Conservation (phyloP, 1,140 invertebrate species). For the Holcopasites calliopsidis region DNA sequence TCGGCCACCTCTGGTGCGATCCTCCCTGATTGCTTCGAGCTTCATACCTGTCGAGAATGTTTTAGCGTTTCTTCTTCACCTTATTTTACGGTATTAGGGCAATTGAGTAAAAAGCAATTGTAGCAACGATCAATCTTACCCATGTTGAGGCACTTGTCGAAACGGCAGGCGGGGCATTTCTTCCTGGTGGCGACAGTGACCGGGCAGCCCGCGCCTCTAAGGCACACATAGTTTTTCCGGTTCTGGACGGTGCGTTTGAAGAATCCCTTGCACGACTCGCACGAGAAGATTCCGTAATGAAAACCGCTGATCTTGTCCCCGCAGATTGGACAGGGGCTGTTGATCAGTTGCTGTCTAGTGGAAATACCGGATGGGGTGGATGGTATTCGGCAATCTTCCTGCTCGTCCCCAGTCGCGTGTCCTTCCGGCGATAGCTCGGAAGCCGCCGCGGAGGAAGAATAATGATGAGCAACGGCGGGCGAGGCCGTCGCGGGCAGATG, state of each 20-base stretch:
- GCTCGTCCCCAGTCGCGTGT: constrained; percentile 69
- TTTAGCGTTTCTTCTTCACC: not conserved
- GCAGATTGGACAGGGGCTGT: constrained; percentile 95
- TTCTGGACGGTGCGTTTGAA: constrained; percentile 99
- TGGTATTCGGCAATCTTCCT: constrained; percentile 76
- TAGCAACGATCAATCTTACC: constrained; percentile 77
- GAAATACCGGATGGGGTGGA: constrained; percentile 89
- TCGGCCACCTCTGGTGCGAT: constrained; percentile 95
- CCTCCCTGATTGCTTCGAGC: constrained; percentile 96
- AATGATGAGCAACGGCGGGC: constrained; percentile 66
- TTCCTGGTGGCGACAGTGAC: constrained; percentile 96
- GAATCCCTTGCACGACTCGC: constrained; percentile 98
- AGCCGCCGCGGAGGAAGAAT: constrained; percentile 58
- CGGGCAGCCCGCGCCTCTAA: constrained; percentile 93
- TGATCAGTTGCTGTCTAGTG: constrained; percentile 86
- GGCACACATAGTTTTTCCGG: constrained; percentile 97
- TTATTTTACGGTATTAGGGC: not conserved
- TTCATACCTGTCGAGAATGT: constrained; percentile 85
- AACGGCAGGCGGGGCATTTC: constrained; percentile 98
- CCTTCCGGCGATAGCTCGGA: constrained; percentile 69
- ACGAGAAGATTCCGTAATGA: constrained; percentile 98
- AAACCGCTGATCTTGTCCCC: constrained; percentile 97
- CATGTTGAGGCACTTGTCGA: constrained; percentile 96
- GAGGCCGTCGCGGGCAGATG: constrained; percentile 74
- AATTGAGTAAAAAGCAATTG: not conserved